Evolutionary conservation across 1,140 invertebrate genomes (phyloP).

Genomic region (Schmidtea mediterranea): DNA sequence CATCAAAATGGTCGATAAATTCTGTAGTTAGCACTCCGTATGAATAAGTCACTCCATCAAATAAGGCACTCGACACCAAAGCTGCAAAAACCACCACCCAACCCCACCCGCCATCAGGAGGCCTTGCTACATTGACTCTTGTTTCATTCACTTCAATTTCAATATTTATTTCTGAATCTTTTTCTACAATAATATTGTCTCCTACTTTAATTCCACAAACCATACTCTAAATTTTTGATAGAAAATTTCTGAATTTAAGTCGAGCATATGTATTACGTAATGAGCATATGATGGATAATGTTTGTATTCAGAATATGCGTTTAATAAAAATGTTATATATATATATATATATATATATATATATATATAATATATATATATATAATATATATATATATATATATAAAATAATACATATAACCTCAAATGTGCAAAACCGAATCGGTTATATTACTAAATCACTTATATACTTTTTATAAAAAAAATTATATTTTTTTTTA

Average conservation of each 20-base stretch:
- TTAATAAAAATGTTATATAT: too few species aligned
- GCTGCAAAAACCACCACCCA: slow-evolving; percentile 75
- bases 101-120: slow-evolving; percentile 36
- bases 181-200: not conserved
- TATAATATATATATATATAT: too few species aligned
- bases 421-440: too few species aligned
- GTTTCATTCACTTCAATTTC: too few species aligned
- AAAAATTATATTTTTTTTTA: too few species aligned
- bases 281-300: not conserved
- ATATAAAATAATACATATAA: too few species aligned
- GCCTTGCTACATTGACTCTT: not conserved
- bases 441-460: too few species aligned
- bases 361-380: too few species aligned
- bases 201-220: not conserved
- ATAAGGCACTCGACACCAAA: slow-evolving; percentile 81
- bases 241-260: not conserved
- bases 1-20: slow-evolving; percentile 7
- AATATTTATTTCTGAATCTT: too few species aligned
- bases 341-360: too few species aligned
- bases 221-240: not conserved
- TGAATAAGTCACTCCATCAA: slow-evolving; percentile 41
- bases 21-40: slow-evolving; percentile 12
- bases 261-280: not conserved
- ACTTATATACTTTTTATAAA: too few species aligned
- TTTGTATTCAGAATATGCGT: too few species aligned